Conservation (phyloP, 2,888 invertebrate species). For the Diarsia brunnea region DNA sequence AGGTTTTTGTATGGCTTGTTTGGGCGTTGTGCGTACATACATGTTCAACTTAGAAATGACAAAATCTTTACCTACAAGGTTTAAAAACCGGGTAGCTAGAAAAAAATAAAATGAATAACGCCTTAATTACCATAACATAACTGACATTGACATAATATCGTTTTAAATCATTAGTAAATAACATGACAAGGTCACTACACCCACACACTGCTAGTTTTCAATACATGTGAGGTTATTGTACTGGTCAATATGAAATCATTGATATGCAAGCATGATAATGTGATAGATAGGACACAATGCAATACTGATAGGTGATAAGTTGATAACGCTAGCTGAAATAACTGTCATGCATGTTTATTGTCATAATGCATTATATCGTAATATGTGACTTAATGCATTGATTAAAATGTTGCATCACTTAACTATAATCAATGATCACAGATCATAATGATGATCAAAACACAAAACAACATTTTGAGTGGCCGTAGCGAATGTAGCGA, state of each 20-base stretch:
- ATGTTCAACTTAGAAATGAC: too few species aligned
- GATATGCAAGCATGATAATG: slow-evolving; percentile 30
- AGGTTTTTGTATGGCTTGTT: too few species aligned
- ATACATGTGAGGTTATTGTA: slow-evolving; percentile 43
- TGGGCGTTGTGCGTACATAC: too few species aligned
- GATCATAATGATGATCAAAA: background rate
- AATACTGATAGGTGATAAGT: slow-evolving; percentile 31
- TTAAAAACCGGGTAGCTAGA: background rate
- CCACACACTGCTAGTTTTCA: slow-evolving; percentile 15
- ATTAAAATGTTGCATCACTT: background rate
- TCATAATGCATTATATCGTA: slow-evolving; percentile 17
- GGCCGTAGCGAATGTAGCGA: background rate
- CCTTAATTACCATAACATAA: slow-evolving; percentile 29
- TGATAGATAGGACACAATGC: slow-evolving; percentile 39
- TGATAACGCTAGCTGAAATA: slow-evolving; percentile 37
- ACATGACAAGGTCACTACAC: slow-evolving; percentile 46
- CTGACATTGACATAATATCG: slow-evolving; percentile 50
- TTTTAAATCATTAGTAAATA: slow-evolving; percentile 30
- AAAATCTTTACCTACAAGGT: too few species aligned
- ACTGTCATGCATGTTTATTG: slow-evolving; percentile 10
- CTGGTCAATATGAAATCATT: slow-evolving; percentile 40
- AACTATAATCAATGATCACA: background rate
- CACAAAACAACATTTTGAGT: background rate
- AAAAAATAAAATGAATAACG: background rate
- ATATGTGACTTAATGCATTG: background rate